Conservation (phyloP, 2,888 invertebrate species). For the Melanotus villosus region DNA sequence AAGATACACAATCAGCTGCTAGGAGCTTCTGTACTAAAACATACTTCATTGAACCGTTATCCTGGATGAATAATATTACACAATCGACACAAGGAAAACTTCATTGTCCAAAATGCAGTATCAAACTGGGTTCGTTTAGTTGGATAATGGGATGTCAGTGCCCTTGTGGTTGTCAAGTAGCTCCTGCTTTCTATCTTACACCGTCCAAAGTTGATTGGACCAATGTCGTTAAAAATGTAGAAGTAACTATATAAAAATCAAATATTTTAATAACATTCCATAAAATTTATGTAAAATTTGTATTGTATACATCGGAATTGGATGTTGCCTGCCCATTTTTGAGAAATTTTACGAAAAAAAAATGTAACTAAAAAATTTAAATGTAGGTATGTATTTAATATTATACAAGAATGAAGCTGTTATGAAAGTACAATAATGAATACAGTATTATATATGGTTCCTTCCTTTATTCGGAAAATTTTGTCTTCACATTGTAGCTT, state of each 20-base stretch:
- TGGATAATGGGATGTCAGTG: conserved; percentile 94
- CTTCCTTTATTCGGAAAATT: background rate
- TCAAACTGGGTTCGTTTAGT: conserved; percentile 91
- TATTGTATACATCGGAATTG: background rate
- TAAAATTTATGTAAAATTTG: background rate
- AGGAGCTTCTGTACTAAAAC: conserved; percentile 76
- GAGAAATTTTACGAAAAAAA: conserved; percentile 6
- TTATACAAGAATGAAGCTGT: conserved; percentile 18
- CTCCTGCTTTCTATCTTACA: conserved; percentile 92
- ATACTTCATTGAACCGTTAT: conserved; percentile 90
- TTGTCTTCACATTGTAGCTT: conserved; percentile 4
- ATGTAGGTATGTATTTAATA: background rate
- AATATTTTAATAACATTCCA: conserved; percentile 3
- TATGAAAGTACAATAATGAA: conserved; percentile 25
- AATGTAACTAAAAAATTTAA: background rate
- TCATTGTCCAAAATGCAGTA: conserved; percentile 86
- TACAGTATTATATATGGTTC: conserved; percentile 25
- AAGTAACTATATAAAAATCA: conserved; percentile 65
- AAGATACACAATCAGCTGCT: conserved; percentile 65
- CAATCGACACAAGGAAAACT: conserved; percentile 85
- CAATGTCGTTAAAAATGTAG: conserved; percentile 89
- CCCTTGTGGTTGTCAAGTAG: conserved; percentile 90
- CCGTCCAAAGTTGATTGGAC: conserved; percentile 93
- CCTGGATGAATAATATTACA: conserved; percentile 87
- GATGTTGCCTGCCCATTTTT: conserved; percentile 14